Percentiles rank a stretch among this genome's conserved stretches.
Conservation (phyloP, 23 tunicate species). For the Trididemnum miniatum region DNA sequence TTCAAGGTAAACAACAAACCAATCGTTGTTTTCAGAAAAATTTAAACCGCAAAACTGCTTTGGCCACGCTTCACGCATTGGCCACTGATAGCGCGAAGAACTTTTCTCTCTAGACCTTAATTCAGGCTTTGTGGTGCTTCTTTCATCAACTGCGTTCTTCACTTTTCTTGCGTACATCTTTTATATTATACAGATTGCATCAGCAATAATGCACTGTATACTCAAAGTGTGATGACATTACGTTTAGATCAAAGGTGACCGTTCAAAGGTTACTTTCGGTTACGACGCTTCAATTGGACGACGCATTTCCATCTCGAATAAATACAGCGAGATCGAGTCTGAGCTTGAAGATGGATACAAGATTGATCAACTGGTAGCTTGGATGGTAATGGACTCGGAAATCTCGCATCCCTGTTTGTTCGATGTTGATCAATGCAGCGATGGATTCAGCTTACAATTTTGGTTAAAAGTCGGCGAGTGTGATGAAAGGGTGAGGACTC, state of each 20-base stretch:
- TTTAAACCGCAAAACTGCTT: no score
- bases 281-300: not conserved
- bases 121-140: no score
- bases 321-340: not conserved
- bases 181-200: no score
- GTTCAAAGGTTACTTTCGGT: not conserved
- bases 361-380: not conserved
- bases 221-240: no score
- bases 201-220: no score
- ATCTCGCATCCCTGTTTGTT: slow-evolving; percentile 29
- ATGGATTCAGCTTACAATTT: slow-evolving; percentile 79
- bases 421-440: slow-evolving; percentile 39
- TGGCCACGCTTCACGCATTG: no score
- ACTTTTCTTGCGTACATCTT: no score
- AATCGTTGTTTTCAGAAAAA: no score
- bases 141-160: no score
- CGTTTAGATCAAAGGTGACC: not conserved
- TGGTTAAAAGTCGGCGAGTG: slow-evolving; percentile 37
- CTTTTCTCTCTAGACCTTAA: no score
- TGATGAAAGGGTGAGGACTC: not conserved
- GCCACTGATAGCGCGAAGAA: no score
- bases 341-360: not conserved
- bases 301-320: not conserved
- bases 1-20: slow-evolving; percentile 17
- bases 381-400: slow-evolving; percentile 21